Percentiles rank a stretch among this genome's conserved stretches.
Evolutionary conservation across 2,797 vertebrate species (phyloP).

Genomic region (Sparus aurata): DNA sequence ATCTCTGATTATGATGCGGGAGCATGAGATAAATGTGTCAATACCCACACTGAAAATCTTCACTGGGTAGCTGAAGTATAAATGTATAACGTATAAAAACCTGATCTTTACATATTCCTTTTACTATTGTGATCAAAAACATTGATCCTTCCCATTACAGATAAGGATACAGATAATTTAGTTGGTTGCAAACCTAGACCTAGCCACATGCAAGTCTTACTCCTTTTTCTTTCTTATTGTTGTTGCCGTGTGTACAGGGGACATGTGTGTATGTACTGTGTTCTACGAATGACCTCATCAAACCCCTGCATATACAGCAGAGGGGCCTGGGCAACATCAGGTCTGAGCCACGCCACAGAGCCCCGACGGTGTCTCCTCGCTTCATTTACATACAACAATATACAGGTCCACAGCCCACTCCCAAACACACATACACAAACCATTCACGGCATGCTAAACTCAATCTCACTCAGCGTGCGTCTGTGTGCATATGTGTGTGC

Average conservation of each 20-base stretch:
- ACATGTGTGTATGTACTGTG: constrained; percentile 20
- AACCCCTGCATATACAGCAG: constrained; percentile 56
- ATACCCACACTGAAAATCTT: no score
- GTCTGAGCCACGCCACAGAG: constrained; percentile 36
- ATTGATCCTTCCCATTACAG: no score
- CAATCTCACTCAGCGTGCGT: constrained; percentile 65
- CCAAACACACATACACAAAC: constrained; percentile 75
- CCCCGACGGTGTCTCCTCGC: constrained; percentile 55
- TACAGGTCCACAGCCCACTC: constrained; percentile 73
- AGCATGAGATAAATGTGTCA: no score
- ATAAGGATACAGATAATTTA: no score
- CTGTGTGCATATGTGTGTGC: constrained; percentile 16
- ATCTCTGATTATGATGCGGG: no score
- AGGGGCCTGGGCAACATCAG: constrained; percentile 75
- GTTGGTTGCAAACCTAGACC: no score
- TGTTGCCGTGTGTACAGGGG: background rate
- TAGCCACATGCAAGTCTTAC: no score
- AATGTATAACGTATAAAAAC: no score
- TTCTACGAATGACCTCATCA: constrained; percentile 75
- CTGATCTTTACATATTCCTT: no score
- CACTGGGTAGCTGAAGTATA: no score
- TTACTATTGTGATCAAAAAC: no score
- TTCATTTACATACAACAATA: constrained; percentile 83
- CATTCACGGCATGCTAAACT: constrained; percentile 74
- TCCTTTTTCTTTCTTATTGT: background rate